Conservation (phyloP, 1,140 invertebrate genomes). For the Zaprionus kolodkinae region DNA sequence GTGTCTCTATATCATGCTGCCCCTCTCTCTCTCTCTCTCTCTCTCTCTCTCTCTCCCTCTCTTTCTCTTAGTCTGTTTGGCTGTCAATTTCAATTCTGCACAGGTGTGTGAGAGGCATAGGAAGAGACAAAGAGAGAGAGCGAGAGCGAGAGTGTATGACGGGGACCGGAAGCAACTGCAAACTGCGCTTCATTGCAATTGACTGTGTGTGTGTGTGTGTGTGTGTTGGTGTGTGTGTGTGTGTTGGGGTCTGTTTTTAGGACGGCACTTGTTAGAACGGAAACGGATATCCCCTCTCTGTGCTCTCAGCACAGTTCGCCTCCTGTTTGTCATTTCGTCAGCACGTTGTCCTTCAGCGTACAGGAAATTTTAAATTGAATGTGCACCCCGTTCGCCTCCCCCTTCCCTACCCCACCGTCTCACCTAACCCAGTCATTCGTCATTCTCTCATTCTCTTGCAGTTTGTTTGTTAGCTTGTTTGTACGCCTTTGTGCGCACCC, state of each 20-base stretch:
- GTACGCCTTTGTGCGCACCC: constrained; percentile 34
- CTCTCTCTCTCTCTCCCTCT: neutral
- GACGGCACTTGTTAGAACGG: constrained; percentile 68
- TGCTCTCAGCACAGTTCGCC: constrained; percentile 71
- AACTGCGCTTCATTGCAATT: constrained; percentile 78
- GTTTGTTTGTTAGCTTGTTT: constrained; percentile 49
- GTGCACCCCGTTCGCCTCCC: constrained; percentile 28
- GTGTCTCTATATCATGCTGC: constrained; percentile 52
- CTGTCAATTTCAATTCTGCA: constrained; percentile 77
- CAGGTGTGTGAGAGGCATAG: neutral
- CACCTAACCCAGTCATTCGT: neutral
- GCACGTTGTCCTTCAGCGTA: constrained; percentile 41
- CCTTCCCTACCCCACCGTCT: neutral
- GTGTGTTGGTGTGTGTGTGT: constrained; percentile 29
- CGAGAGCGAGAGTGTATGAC: constrained; percentile 17
- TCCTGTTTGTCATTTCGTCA: constrained; percentile 72
- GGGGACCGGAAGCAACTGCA: constrained; percentile 57
- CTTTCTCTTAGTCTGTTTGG: neutral
- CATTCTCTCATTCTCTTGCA: constrained; percentile 30
- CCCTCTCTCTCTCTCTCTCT: neutral
- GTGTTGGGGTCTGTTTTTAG: constrained; percentile 17
- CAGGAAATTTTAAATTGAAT: constrained; percentile 80
- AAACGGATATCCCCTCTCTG: constrained; percentile 73
- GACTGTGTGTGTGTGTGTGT: constrained; percentile 36
- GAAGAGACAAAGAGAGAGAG: neutral